A percentile compares a stretch with the other conserved stretches of the same genome.
Evolutionary conservation across 2,113 vertebrate species (phyloP).

Genomic region (Myrmecobius fasciatus): DNA sequence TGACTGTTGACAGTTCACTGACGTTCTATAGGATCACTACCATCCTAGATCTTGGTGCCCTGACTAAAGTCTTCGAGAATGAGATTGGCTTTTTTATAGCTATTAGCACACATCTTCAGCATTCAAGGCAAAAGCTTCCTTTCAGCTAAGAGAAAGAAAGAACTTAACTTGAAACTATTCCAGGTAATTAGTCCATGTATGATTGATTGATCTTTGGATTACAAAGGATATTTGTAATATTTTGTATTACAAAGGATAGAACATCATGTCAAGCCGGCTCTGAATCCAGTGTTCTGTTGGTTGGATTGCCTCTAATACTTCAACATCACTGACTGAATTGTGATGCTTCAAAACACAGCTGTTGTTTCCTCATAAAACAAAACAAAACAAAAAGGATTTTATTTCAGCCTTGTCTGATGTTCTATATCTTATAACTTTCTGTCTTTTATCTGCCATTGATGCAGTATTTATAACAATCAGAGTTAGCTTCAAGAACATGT

Average conservation of each 20-base stretch:
- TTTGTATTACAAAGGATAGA: slow-evolving; percentile 14
- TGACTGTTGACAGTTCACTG: background rate
- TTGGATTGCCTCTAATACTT: background rate
- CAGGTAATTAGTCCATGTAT: background rate
- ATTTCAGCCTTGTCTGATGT: background rate
- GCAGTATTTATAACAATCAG: background rate
- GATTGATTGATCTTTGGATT: slow-evolving; percentile 32
- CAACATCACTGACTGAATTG: background rate
- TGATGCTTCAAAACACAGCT: slow-evolving; percentile 19
- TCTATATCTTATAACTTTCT: background rate
- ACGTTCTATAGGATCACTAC: background rate
- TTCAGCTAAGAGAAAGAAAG: background rate
- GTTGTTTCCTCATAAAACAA: background rate
- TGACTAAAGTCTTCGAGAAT: background rate
- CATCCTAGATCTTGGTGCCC: background rate
- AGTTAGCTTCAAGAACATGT: background rate
- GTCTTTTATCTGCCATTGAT: background rate
- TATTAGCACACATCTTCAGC: background rate
- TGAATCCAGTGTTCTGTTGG: background rate
- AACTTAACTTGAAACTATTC: background rate
- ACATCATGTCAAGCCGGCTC: background rate
- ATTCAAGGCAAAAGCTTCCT: background rate
- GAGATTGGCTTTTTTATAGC: background rate
- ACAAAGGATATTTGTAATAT: too few relatives aligned
- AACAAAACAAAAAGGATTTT: background rate